phyloP scores from a whole-genome alignment of 2,797 vertebrate genomes.

The Chelon auratus region DNA sequence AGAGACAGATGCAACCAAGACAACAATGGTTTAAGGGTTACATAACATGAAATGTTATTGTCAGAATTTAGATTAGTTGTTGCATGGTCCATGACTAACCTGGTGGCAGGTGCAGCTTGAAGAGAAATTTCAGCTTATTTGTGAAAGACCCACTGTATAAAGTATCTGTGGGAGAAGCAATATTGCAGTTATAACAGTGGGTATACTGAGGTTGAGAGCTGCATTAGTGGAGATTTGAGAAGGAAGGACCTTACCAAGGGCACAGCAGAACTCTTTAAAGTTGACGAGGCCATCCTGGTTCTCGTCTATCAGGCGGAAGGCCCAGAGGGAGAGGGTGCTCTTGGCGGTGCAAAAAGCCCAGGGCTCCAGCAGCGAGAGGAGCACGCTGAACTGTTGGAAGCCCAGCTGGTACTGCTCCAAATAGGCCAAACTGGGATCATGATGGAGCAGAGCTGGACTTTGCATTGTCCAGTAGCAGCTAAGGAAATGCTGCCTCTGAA shows the following conservation, averaged over 20 bases:
- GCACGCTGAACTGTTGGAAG: slow-evolving; percentile 91
- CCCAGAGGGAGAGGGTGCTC: slow-evolving; percentile 90
- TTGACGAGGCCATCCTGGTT: slow-evolving; percentile 92
- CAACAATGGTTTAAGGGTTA: background rate
- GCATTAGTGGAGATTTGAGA: background rate
- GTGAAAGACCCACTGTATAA: slow-evolving; percentile 95
- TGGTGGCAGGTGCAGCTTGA: slow-evolving; percentile 96
- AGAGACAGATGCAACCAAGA: slow-evolving; percentile 7
- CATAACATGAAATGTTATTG: background rate
- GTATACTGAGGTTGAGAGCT: background rate
- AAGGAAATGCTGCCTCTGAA: slow-evolving; percentile 95
- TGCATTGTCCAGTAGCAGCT: slow-evolving; percentile 93
- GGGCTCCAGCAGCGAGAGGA: slow-evolving; percentile 92
- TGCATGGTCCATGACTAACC: slow-evolving; percentile 81
- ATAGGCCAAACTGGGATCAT: slow-evolving; percentile 95
- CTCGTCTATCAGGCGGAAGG: slow-evolving; percentile 92
- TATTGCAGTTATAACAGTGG: background rate
- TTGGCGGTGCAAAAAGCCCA: slow-evolving; percentile 89
- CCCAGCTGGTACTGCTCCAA: slow-evolving; percentile 96
- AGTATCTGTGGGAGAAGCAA: slow-evolving; percentile 85
- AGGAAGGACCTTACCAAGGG: slow-evolving; percentile 84
- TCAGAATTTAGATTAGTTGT: background rate
- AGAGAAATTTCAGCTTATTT: slow-evolving; percentile 96
- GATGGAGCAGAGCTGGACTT: slow-evolving; percentile 89
- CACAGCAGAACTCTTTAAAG: slow-evolving; percentile 94